phyloP scores from a whole-genome alignment of 2,113 vertebrate species.

The Procapra przewalskii region DNA sequence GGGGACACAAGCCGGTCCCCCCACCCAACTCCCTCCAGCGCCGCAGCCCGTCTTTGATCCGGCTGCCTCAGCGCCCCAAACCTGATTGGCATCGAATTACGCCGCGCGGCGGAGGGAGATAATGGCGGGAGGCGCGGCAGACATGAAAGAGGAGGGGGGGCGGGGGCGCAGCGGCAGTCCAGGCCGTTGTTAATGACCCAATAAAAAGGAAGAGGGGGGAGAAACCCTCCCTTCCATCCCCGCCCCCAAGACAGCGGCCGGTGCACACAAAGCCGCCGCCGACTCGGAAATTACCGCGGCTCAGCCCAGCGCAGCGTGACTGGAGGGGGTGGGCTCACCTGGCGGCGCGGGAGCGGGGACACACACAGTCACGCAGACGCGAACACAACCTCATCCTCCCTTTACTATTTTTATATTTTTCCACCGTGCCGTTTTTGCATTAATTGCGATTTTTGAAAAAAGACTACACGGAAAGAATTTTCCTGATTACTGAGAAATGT shows the following conservation, averaged over 20 bases:
- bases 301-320: slow-evolving; percentile 71
- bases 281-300: slow-evolving; percentile 71
- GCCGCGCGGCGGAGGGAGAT: slow-evolving; percentile 65
- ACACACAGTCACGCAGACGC: background rate
- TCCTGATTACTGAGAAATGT: background rate
- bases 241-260: slow-evolving; percentile 66
- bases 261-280: slow-evolving; percentile 74
- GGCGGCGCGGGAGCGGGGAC: slow-evolving; percentile 27
- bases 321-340: slow-evolving; percentile 64
- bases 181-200: slow-evolving; percentile 76
- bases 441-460: background rate
- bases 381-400: background rate
- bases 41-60: slow-evolving; percentile 67
- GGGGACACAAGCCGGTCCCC: background rate
- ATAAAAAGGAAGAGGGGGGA: slow-evolving; percentile 74
- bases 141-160: slow-evolving; percentile 66
- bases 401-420: background rate
- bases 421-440: background rate
- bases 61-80: slow-evolving; percentile 64
- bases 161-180: slow-evolving; percentile 68
- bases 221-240: slow-evolving; percentile 63
- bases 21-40: background rate
- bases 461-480: background rate
- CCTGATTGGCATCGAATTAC: slow-evolving; percentile 78
- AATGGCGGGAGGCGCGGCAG: slow-evolving; percentile 75